Conservation (phyloP, 2,888 invertebrate species). For the Polylopha cassiicola region DNA sequence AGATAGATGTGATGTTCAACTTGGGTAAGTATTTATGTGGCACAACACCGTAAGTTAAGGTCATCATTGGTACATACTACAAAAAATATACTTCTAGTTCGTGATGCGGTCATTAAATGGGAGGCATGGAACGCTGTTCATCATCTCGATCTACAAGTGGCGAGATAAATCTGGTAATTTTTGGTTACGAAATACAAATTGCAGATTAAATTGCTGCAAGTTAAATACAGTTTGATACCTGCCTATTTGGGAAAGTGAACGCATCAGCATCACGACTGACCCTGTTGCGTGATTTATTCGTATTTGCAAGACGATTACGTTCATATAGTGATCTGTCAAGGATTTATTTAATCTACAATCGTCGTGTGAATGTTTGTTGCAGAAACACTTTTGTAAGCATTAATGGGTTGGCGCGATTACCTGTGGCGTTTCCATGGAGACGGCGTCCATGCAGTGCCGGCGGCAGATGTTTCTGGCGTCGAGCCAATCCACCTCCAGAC, state of each 20-base stretch:
- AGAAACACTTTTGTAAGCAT: no score
- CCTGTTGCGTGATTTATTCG: slow-evolving; percentile 38
- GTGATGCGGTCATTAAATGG: slow-evolving; percentile 30
- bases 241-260: slow-evolving; percentile 47
- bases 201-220: slow-evolving; percentile 30
- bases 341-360: slow-evolving; percentile 23
- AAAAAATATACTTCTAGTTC: slow-evolving; percentile 21
- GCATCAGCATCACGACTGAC: slow-evolving; percentile 45
- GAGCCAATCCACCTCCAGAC: slow-evolving; percentile 92
- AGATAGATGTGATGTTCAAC: no score
- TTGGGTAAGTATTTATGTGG: no score
- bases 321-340: slow-evolving; percentile 26
- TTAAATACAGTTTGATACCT: slow-evolving; percentile 29
- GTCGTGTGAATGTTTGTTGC: no score
- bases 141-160: slow-evolving; percentile 16
- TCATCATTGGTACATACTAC: slow-evolving; percentile 6
- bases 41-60: slow-evolving; percentile 13
- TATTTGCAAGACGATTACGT: slow-evolving; percentile 32
- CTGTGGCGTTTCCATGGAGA: slow-evolving; percentile 92
- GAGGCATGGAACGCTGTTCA: slow-evolving; percentile 10
- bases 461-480: slow-evolving; percentile 94
- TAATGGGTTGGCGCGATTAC: slow-evolving; percentile 38
- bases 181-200: slow-evolving; percentile 36
- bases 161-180: slow-evolving; percentile 27
- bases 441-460: slow-evolving; percentile 95